These are phyloP conservation scores for Chorisops tibialis DNA, from an alignment of 2,888 invertebrate species.

Conservation along the genomic window DNA sequence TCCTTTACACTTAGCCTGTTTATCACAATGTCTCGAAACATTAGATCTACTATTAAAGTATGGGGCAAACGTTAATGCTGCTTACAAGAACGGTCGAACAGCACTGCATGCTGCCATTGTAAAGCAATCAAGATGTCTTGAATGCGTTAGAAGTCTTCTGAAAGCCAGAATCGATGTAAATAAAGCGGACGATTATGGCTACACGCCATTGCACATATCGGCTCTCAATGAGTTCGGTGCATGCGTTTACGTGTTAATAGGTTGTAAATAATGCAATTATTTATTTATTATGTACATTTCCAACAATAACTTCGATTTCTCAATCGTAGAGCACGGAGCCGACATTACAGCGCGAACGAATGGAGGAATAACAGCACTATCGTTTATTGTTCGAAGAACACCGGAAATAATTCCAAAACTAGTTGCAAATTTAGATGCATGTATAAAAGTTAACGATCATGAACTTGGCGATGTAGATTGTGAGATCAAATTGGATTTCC, in stretches of 20 bases:
- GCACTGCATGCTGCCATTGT: slow-evolving; percentile 79
- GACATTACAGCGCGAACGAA: slow-evolving; percentile 78
- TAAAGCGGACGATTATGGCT: slow-evolving; percentile 75
- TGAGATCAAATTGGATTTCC: slow-evolving; percentile 68
- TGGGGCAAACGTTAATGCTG: slow-evolving; percentile 63
- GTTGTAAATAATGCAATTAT: slow-evolving; percentile 25
- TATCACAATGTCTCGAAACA: slow-evolving; percentile 76
- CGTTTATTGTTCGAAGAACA: slow-evolving; percentile 79
- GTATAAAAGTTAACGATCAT: slow-evolving; percentile 76
- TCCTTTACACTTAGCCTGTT: slow-evolving; percentile 77
- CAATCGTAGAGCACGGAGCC: slow-evolving; percentile 64
- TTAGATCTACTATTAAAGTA: slow-evolving; percentile 66
- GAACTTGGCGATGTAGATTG: slow-evolving; percentile 84
- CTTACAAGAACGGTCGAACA: slow-evolving; percentile 71
- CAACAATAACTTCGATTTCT: background rate
- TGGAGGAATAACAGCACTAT: slow-evolving; percentile 74
- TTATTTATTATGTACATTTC: background rate
- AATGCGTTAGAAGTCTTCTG: slow-evolving; percentile 65
- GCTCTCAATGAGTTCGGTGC: slow-evolving; percentile 78
- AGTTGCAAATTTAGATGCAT: slow-evolving; percentile 67
- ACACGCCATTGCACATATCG: slow-evolving; percentile 78
- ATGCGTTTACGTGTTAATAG: slow-evolving; percentile 68
- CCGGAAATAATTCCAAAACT: slow-evolving; percentile 76
- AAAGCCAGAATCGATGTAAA: slow-evolving; percentile 70
- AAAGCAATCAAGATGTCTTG: slow-evolving; percentile 64